Evolutionary conservation across 2,797 vertebrate species (phyloP), one percentile per base, ranked within the genome.

Genomic region (Parauchenoglanis ngamensis): DNA sequence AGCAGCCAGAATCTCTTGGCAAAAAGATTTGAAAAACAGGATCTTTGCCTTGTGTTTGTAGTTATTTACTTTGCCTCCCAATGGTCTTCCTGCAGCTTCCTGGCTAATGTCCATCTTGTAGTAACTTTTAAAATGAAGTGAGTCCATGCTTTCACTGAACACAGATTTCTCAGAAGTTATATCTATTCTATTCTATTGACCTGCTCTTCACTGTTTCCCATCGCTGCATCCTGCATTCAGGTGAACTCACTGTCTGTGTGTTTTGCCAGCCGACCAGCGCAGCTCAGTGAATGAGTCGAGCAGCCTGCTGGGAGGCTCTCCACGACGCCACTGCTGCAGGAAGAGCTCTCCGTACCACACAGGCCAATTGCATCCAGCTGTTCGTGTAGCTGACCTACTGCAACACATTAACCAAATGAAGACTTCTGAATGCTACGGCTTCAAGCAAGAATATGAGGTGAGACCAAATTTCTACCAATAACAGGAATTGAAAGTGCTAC

Each of bases 341-440:
- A 98, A 98, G 92, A 97, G 96, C 87, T 98, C 97, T 35, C 97
- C 97, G 0, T 99, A 98, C 88, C 98, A 98, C 94, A 99, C 97
- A 0, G 98, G 97, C 57, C 98, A 99, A 95, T 96, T 99, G 67
- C 98, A 98, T 90, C 98, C 98, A 0, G 98, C 98, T 0, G 98
- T 99, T 35, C 94, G 97, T 0, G 97, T 99, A 89, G 97, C 97
- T 0, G 98, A 99, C 92, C 97, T 99, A 23, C 96, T 99, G 21
- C 98, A 99, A 92, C 98, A 99, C 90, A 99, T 99, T 95, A 98
- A 98, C 94, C 98, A 99, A 95, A 99, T 99, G 98, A 99, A 99
- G 93, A 98, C 97, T 0, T 97, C 97, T 0, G 97, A 99, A 91
- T 98, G 97, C n/a, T 99, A 99, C 0, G 97, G 98, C 92, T 99